Conservation (phyloP, 2,113 vertebrate genomes). For the Hemibates koningsi region DNA sequence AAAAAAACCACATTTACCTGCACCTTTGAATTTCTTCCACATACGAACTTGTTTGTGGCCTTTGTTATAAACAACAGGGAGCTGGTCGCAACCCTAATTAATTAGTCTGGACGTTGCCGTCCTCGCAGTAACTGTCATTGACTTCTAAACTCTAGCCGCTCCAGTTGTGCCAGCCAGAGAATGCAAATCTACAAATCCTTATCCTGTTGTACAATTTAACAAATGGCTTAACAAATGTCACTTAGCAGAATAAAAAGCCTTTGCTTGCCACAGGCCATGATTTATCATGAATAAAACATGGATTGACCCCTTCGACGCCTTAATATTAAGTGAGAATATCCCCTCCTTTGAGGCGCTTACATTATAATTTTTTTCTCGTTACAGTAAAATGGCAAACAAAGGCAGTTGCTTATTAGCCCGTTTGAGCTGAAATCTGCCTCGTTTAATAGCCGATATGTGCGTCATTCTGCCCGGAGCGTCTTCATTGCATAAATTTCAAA, state of each 20-base stretch:
- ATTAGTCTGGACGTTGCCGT: background rate
- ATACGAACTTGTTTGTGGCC: background rate
- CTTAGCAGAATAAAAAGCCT: constrained; percentile 30
- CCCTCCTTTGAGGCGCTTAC: background rate
- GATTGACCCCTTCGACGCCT: background rate
- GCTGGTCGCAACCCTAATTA: background rate
- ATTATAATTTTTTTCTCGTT: background rate
- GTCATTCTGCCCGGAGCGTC: background rate
- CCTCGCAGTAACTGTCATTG: background rate
- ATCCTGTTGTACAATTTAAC: constrained; percentile 50
- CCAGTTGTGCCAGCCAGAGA: background rate
- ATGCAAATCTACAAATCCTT: constrained; percentile 19
- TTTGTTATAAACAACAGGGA: background rate
- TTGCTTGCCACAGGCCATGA: constrained; percentile 21
- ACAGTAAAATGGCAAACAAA: background rate
- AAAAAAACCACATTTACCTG: background rate
- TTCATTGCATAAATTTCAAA: constrained; percentile 23
- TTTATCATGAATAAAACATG: constrained; percentile 61
- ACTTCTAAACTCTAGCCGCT: background rate
- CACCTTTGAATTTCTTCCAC: background rate
- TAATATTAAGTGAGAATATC: constrained; percentile 6
- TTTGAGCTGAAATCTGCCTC: constrained; percentile 2
- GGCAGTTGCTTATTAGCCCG: background rate
- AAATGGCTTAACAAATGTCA: constrained; percentile 56
- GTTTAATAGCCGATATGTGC: background rate